phyloP scores from a whole-genome alignment of 1,140 invertebrate species.

The Akabosia matsudoensis region DNA sequence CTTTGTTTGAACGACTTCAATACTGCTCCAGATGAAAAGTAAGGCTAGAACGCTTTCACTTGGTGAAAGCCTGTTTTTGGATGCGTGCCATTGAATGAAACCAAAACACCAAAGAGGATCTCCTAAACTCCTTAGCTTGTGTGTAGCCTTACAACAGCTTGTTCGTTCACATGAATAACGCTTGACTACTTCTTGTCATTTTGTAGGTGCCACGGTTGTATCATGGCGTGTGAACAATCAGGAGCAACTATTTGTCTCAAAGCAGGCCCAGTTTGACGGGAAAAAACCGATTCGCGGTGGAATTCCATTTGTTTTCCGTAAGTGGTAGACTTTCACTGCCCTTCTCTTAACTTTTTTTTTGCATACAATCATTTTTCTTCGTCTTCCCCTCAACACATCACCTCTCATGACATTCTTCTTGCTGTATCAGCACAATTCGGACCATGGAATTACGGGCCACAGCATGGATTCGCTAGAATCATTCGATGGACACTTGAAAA shows the following conservation, averaged over 20 bases:
- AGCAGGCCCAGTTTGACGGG: conserved; percentile 90
- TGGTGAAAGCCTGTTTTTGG: not conserved
- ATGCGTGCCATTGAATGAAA: no score
- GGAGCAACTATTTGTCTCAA: conserved; percentile 90
- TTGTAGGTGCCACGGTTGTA: conserved; percentile 82
- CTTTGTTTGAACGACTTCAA: not conserved
- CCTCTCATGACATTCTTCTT: no score
- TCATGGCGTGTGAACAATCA: conserved; percentile 93
- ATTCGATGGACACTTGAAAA: conserved; percentile 82
- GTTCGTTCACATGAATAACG: not conserved
- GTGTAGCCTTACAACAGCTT: not conserved
- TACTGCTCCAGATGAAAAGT: not conserved
- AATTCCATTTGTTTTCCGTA: conserved; percentile 94
- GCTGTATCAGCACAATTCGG: conserved; percentile 81
- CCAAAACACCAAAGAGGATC: no score
- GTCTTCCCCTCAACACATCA: no score
- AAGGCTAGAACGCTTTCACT: not conserved
- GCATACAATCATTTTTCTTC: conserved; percentile 14
- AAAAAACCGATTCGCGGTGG: conserved; percentile 91
- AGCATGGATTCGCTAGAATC: conserved; percentile 90
- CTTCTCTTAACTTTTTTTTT: no score
- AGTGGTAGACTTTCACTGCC: conserved; percentile 57
- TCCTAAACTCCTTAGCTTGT: no score
- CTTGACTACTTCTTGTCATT: conserved; percentile 25
- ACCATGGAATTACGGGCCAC: conserved; percentile 84